These are phyloP conservation scores for Acrocephalus kingi DNA, from an alignment of 2,113 vertebrate genomes.

Conservation along the genomic window DNA sequence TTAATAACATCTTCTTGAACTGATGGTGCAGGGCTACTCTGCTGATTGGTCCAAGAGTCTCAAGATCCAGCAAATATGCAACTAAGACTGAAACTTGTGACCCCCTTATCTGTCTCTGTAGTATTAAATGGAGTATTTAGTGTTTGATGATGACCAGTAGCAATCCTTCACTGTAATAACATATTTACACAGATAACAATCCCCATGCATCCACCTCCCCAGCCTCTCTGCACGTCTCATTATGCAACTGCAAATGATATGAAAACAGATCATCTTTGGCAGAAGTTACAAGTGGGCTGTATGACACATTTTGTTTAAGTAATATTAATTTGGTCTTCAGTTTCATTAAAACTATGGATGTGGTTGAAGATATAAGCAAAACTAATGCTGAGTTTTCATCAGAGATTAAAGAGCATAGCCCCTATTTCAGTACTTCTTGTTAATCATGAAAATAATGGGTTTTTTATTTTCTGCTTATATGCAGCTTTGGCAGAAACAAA, in stretches of 20 bases:
- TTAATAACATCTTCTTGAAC: not conserved
- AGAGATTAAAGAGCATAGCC: not conserved
- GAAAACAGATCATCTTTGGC: not conserved
- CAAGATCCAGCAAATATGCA: not conserved
- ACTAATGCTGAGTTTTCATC: not conserved
- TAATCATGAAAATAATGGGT: not conserved
- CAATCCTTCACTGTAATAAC: not conserved
- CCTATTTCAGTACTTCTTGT: not conserved
- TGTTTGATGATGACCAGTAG: not conserved
- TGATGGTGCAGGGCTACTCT: not conserved
- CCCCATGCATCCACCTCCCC: not conserved
- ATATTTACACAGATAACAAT: not conserved
- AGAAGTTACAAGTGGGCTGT: not conserved
- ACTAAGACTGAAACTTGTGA: not conserved
- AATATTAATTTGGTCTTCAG: not conserved
- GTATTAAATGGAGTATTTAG: not conserved
- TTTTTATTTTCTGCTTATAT: not conserved
- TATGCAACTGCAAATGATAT: not conserved
- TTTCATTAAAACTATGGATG: not conserved
- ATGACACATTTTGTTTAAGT: not conserved
- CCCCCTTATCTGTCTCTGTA: not conserved
- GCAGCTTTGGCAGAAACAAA: not conserved
- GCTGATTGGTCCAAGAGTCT: not conserved
- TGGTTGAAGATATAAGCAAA: not conserved
- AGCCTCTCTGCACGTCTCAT: not conserved